Evolutionary conservation across 2,888 invertebrate species (phyloP).

Genomic region (Limnephilus rhombicus): DNA sequence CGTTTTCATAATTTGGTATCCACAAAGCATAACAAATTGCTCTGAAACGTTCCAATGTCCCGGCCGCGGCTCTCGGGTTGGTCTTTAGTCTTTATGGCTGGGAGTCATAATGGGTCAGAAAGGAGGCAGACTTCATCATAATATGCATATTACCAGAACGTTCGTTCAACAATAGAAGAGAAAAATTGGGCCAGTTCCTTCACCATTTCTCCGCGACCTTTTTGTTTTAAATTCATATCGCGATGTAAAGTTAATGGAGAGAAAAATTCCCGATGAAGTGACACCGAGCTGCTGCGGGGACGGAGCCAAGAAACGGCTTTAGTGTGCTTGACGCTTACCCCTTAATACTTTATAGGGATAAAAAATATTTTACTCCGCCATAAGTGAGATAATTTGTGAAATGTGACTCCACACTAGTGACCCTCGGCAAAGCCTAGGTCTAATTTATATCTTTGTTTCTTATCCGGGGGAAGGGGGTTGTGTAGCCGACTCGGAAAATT

Average conservation of each 20-base stretch:
- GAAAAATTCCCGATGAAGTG: conserved; percentile 54
- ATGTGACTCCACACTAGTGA: not conserved
- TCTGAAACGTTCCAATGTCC: not conserved
- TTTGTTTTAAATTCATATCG: conserved; percentile 55
- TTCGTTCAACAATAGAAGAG: conserved; percentile 35
- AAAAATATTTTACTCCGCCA: not conserved
- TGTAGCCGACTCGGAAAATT: not conserved
- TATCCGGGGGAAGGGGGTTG: not conserved
- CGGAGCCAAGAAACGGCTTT: conserved; percentile 16
- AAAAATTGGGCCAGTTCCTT: conserved; percentile 33
- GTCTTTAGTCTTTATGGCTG: conserved; percentile 3
- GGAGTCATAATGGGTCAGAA: conserved; percentile 14
- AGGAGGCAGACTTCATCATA: conserved; percentile 33
- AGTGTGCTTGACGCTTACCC: not conserved
- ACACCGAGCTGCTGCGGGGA: conserved; percentile 36
- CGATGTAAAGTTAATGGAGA: conserved; percentile 56
- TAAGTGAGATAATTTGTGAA: not conserved
- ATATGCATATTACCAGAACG: conserved; percentile 46
- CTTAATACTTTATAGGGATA: not conserved
- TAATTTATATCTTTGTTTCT: not conserved
- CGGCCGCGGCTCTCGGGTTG: not conserved
- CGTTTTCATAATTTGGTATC: conserved; percentile 10
- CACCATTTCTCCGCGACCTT: conserved; percentile 24
- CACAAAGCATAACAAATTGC: conserved; percentile 39
- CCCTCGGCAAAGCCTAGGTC: not conserved